Conservation (phyloP, 2,113 vertebrate genomes). For the Cynoglossus semilaevis region DNA sequence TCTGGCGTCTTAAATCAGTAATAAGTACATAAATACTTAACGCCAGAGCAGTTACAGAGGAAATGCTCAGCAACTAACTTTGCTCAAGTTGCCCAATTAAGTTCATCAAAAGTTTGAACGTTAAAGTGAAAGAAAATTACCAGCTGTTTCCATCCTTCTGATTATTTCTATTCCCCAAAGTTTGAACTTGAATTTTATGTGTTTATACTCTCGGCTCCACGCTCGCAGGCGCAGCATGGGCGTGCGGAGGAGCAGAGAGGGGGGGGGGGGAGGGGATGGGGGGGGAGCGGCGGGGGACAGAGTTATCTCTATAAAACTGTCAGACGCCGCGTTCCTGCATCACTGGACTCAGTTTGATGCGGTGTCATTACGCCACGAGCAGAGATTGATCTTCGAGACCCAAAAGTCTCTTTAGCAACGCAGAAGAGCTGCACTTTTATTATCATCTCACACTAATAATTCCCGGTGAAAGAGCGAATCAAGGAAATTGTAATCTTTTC, state of each 20-base stretch:
- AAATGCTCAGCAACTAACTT: constrained; percentile 59
- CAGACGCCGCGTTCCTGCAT: constrained; percentile 68
- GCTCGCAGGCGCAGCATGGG: constrained; percentile 60
- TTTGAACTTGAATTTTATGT: constrained; percentile 70
- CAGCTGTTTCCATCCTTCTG: constrained; percentile 73
- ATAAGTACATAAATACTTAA: constrained; percentile 60
- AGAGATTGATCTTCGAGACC: constrained; percentile 62
- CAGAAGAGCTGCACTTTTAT: constrained; percentile 44
- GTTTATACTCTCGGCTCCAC: constrained; percentile 51
- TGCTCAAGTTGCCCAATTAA: constrained; percentile 74
- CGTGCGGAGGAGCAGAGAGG: constrained; percentile 46
- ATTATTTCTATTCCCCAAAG: constrained; percentile 70
- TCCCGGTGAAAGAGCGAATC: constrained; percentile 39
- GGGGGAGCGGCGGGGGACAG: constrained; percentile 49
- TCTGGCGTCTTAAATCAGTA: constrained; percentile 54
- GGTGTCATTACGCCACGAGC: constrained; percentile 57
- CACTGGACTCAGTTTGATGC: constrained; percentile 65
- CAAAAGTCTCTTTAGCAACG: constrained; percentile 32
- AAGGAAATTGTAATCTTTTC: constrained; percentile 13
- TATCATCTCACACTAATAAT: constrained; percentile 55
- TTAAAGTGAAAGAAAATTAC: constrained; percentile 67
- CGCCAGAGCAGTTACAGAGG: constrained; percentile 51
- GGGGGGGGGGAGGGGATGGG: constrained; percentile 45
- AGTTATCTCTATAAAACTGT: constrained; percentile 71
- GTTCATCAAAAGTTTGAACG: constrained; percentile 72